Percentiles rank a stretch among this genome's conserved stretches.
These are phyloP conservation scores for Electrophaes corylata DNA, from an alignment of 2,888 invertebrate genomes.

Conservation along the genomic window DNA sequence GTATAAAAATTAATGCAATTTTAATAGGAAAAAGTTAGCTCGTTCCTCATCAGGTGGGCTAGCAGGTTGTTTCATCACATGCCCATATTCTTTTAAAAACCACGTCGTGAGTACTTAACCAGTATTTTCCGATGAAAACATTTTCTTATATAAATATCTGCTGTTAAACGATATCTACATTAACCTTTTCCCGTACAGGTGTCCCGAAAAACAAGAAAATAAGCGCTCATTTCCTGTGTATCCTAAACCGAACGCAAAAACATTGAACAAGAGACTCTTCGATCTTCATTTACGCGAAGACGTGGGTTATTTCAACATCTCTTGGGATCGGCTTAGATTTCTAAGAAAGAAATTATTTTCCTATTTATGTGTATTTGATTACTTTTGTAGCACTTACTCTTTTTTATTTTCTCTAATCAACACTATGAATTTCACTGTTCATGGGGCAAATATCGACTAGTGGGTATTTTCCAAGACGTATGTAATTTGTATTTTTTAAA, in stretches of 20 bases:
- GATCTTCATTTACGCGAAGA: slow-evolving; percentile 14
- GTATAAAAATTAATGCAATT: too few relatives aligned
- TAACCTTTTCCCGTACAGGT: slow-evolving; percentile 2
- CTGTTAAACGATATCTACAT: neutral
- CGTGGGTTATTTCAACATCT: slow-evolving; percentile 10
- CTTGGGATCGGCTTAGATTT: neutral
- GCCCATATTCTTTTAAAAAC: too few relatives aligned
- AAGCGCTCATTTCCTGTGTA: slow-evolving; percentile 9
- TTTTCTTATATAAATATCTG: neutral
- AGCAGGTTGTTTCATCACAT: too few relatives aligned
- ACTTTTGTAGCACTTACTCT: neutral
- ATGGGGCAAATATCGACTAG: too few relatives aligned
- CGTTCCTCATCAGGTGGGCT: too few relatives aligned
- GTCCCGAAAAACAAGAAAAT: slow-evolving; percentile 15
- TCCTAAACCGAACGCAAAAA: slow-evolving; percentile 12
- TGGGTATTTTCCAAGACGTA: too few relatives aligned
- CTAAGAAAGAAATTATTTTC: neutral
- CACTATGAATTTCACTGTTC: too few relatives aligned
- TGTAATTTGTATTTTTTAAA: too few relatives aligned
- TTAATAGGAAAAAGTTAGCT: too few relatives aligned
- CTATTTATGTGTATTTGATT: neutral
- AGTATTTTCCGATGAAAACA: neutral
- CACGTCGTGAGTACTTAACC: too few relatives aligned
- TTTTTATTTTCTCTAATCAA: too few relatives aligned
- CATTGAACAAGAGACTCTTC: slow-evolving; percentile 4